Percentiles rank a stretch among this genome's conserved stretches.
Conservation (phyloP, 2,888 invertebrate genomes). For the Parnassius smintheus region DNA sequence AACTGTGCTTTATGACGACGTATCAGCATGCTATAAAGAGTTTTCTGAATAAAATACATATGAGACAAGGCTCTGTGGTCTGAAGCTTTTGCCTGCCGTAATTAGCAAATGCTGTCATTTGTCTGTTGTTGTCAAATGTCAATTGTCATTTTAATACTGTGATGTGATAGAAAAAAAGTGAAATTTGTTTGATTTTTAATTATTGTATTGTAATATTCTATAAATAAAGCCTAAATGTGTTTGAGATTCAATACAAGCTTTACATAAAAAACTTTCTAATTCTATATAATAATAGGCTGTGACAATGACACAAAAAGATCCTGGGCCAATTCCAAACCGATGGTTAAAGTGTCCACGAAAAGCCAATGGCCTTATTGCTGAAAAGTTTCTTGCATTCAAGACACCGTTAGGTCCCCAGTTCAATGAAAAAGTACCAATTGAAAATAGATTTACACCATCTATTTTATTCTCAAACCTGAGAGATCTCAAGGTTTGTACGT, state of each 20-base stretch:
- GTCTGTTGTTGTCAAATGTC: too few relatives aligned
- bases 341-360: conserved; percentile 95
- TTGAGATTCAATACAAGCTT: background rate
- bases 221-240: background rate
- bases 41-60: too few relatives aligned
- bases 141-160: too few relatives aligned
- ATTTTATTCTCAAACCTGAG: conserved; percentile 93
- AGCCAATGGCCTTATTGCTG: conserved; percentile 85
- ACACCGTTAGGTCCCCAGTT: conserved; percentile 93
- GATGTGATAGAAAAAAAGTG: too few relatives aligned
- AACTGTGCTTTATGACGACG: too few relatives aligned
- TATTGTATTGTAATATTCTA: background rate
- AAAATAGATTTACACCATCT: conserved; percentile 90
- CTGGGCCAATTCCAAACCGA: conserved; percentile 88
- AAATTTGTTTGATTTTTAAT: too few relatives aligned
- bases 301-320: conserved; percentile 63
- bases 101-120: too few relatives aligned
- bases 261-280: background rate
- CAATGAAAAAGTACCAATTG: conserved; percentile 91
- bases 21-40: too few relatives aligned
- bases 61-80: too few relatives aligned
- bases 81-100: too few relatives aligned
- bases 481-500: conserved; percentile 84
- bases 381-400: conserved; percentile 96
- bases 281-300: conserved; percentile 28